Base-by-base conservation (phyloP, 1,140 invertebrate genomes). In the Zophobas atratus region DNA sequence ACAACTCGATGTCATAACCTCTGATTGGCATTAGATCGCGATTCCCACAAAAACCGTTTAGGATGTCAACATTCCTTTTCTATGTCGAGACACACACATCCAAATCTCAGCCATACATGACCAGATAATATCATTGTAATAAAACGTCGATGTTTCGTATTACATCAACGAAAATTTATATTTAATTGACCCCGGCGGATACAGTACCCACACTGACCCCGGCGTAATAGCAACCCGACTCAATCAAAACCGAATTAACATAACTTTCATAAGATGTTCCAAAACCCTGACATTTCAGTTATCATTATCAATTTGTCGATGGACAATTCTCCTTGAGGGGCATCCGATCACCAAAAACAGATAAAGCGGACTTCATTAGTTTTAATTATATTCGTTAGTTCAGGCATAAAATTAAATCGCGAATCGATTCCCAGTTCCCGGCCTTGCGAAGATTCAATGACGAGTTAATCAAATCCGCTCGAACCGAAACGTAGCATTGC, bases 251-350 rank as follows among this genome's bases (percentile, higher is more conserved):
- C n/a, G 2, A 4, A 51, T 51, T 20, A 51, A 51, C n/a, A 6
- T 20, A 51, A 51, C 49, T 51, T 51, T 51, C 49, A 51, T 20
- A 20, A 51, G 49, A 51, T 51, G 49, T 51, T 51, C 49, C 4
- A 20, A 51, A 51, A 51, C 49, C 49, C 49, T 51, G 49, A 51
- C 49, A 51, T 51, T 51, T 51, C 43, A 51, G n/a, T n/a, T 2
- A 51, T 4, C 20, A 2, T 51, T 51, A 51, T 51, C 49, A 51
- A 51, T n/a, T 3, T 51, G 2, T 5, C 49, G 3, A 46, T 46
- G 6, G 6, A 46, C 43, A 46, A 46, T 51, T 51, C 49, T 6
- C 49, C 49, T 51, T 51, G 49, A 46, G 8, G 43, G 8, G 43
- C 43, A 46, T 4, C 43, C 43, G 8, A 46, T 8, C 20, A 20